Conservation (phyloP, 2,797 vertebrate genomes). For the Xenentodon cancila region DNA sequence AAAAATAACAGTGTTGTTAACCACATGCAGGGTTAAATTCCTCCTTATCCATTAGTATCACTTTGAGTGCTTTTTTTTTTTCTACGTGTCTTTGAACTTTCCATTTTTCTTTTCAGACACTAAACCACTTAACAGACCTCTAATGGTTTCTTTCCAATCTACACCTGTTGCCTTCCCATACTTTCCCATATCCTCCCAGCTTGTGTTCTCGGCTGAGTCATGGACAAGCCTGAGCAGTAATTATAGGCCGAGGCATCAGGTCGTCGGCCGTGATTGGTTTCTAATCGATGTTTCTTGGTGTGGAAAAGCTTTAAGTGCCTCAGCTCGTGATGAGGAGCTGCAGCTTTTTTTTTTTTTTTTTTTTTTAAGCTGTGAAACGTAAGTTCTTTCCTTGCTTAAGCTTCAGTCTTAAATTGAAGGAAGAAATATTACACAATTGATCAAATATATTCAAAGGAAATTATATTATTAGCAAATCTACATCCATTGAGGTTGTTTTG, state of each 20-base stretch:
- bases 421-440: neutral
- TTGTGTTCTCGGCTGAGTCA: conserved; percentile 52
- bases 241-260: conserved; percentile 28
- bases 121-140: conserved; percentile 1
- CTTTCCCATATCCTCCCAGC: conserved; percentile 25
- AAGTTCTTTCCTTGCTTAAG: neutral
- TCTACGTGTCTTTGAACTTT: neutral
- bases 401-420: neutral
- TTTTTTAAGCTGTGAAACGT: neutral
- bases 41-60: too few relatives aligned
- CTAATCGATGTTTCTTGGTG: conserved; percentile 33
- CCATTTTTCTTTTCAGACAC: conserved; percentile 5
- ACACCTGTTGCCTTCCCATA: conserved; percentile 37
- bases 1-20: too few relatives aligned
- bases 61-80: neutral
- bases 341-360: conserved; percentile 3
- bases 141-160: conserved; percentile 14
- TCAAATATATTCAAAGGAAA: neutral
- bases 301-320: conserved; percentile 29
- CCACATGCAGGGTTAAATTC: too few relatives aligned
- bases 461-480: neutral
- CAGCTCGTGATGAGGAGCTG: neutral
- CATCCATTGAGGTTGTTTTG: too few relatives aligned
- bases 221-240: conserved; percentile 30
- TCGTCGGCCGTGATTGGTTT: conserved; percentile 20